Base-by-base conservation (phyloP, 2,888 invertebrate species). In the Tupiocoris notatus region DNA sequence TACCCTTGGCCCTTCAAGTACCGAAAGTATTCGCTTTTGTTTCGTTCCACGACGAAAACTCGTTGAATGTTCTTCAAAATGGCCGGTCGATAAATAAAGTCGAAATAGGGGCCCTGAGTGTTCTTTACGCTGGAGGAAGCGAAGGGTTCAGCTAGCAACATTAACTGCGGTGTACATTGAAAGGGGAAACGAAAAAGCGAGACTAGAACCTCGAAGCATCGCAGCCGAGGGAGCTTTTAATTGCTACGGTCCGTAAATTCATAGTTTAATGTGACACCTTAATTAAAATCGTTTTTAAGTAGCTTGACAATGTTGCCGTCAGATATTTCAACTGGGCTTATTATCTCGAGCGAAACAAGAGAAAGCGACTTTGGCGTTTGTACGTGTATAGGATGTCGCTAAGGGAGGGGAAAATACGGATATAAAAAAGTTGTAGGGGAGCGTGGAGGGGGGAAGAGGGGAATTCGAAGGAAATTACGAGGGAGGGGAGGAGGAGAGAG, bases 281-380 rank as follows among this genome's bases (percentile, higher is more conserved):
- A 65, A 65, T 65, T 65, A 65, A 65, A 65, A 65, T 65, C 65
- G 65, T 65, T 65, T 65, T 18, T 65, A 65, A 65, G 65, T 25
- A 65, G 65, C 65, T 65, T 65, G 65, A 65, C 65, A n/a, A 65
- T 65, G 65, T 65, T 65, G 65, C 65, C 65, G 39, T 65, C 65
- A 65, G 25, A 65, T 65, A 65, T 65, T 65, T 65, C 65, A 65
- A 25, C 6, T 39, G 39, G 65, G 65, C 65, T 65, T 65, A 65
- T 65, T 65, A 65, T 65, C 25, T 65, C 2, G 23, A 23, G 65
- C 6, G 65, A n/a, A 63, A 63, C 63, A 63, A 63, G 63, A 20
- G 63, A 59, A 18, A 59, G n/a, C 39, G 39, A 39, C 39, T 39
- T 39, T 39, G 6, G 39, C 39, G 12, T 39, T 12, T 7, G 39